Percentiles rank a stretch among this genome's conserved stretches.
phyloP scores from a whole-genome alignment of 2,888 invertebrate species.

The Hybos culiciformis region DNA sequence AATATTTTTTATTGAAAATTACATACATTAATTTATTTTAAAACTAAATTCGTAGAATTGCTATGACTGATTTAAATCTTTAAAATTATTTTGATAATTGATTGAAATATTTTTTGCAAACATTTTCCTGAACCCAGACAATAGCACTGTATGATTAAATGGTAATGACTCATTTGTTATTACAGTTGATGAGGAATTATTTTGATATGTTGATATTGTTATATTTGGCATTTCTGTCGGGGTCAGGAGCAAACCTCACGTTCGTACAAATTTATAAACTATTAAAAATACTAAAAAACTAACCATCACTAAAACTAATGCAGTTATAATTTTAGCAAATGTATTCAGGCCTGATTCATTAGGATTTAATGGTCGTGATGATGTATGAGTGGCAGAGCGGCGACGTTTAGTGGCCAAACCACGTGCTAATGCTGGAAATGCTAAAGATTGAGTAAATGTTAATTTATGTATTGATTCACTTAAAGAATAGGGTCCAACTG shows the following conservation, averaged over 20 bases:
- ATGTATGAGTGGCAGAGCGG: conserved; percentile 39
- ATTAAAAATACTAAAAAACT: conserved; percentile 59
- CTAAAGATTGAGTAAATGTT: conserved; percentile 58
- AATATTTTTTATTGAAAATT: no score
- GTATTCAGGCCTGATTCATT: conserved; percentile 53
- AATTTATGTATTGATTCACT: conserved; percentile 59
- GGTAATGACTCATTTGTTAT: no score
- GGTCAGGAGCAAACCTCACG: conserved; percentile 65
- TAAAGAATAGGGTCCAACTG: conserved; percentile 55
- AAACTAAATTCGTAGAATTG: no score
- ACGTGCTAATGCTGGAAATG: conserved; percentile 56
- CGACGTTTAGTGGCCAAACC: conserved; percentile 50
- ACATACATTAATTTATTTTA: no score
- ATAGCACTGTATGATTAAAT: no score
- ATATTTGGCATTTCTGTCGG: conserved; percentile 35
- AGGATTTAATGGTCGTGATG: conserved; percentile 43
- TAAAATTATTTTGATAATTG: no score
- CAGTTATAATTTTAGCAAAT: conserved; percentile 57
- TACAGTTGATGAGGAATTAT: no score
- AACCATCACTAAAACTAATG: conserved; percentile 51
- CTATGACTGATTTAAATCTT: no score
- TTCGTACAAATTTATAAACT: conserved; percentile 58
- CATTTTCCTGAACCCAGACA: no score
- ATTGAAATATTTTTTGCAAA: no score
- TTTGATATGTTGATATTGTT: conserved; percentile 10